Percentiles rank a stretch among this genome's conserved stretches.
Conservation (phyloP, 1,140 invertebrate genomes). For the Aleiodes sp. region DNA sequence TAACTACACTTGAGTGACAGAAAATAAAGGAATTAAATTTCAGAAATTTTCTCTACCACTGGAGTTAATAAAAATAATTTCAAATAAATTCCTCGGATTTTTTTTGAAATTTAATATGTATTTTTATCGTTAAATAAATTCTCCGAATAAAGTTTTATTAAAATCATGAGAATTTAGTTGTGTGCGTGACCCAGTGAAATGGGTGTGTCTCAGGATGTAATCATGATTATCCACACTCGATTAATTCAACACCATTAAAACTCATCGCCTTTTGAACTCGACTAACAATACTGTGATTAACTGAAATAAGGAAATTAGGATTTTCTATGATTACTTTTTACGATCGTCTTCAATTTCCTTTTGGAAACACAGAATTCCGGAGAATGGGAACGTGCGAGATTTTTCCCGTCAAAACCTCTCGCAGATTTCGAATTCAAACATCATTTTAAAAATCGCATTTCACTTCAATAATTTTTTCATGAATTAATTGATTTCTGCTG, state of each 20-base stretch:
- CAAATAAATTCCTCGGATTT: neutral
- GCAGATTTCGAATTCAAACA: too few species aligned
- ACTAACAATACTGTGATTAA: too few species aligned
- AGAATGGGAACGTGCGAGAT: too few species aligned
- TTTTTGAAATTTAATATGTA: neutral
- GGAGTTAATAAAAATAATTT: too few species aligned
- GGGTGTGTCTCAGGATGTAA: conserved; percentile 33
- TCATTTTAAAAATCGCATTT: too few species aligned
- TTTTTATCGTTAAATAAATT: neutral
- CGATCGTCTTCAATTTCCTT: too few species aligned
- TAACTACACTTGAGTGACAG: neutral
- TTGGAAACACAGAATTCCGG: too few species aligned
- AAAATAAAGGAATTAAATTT: neutral
- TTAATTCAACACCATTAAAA: conserved; percentile 34
- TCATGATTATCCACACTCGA: conserved; percentile 37
- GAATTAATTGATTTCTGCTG: too few species aligned
- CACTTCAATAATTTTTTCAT: too few species aligned
- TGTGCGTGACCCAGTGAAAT: neutral
- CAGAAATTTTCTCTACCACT: neutral
- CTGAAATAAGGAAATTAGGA: too few species aligned
- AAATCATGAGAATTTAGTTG: neutral
- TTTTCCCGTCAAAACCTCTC: too few species aligned
- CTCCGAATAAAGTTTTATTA: neutral
- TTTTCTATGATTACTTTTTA: too few species aligned
- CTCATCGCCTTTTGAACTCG: neutral